These are phyloP conservation scores for Bagarius yarrelli DNA, from an alignment of 2,113 vertebrate genomes.

Conservation along the genomic window DNA sequence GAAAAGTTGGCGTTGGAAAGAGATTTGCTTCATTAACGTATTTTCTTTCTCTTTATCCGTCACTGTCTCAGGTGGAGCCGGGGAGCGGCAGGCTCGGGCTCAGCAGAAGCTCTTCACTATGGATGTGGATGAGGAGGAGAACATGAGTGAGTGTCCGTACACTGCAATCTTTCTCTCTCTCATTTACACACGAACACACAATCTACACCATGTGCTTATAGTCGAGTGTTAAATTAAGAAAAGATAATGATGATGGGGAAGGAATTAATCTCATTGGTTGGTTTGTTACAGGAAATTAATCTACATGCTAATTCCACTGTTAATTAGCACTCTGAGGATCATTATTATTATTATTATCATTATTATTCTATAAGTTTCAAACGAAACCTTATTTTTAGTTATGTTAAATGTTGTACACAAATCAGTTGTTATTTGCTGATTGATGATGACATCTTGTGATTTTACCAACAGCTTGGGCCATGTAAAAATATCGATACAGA, in stretches of 20 bases:
- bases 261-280: neutral
- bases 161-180: neutral
- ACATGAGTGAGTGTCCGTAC: constrained; percentile 88
- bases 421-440: too few relatives aligned
- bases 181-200: neutral
- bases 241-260: neutral
- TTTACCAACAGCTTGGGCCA: too few relatives aligned
- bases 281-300: neutral
- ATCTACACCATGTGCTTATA: neutral
- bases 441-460: too few relatives aligned
- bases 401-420: too few relatives aligned
- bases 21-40: constrained; percentile 5
- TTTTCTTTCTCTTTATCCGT: constrained; percentile 54
- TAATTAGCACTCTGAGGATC: neutral
- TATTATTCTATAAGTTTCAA: too few relatives aligned
- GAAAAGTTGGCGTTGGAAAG: neutral
- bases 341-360: neutral
- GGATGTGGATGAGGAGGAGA: constrained; percentile 94
- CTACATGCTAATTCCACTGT: neutral
- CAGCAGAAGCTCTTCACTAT: constrained; percentile 77
- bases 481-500: too few relatives aligned
- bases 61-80: constrained; percentile 77
- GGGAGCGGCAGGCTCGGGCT: constrained; percentile 70
- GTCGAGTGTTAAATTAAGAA: neutral
- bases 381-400: too few relatives aligned